These are phyloP conservation scores for Chymomyza fuscimana DNA, from an alignment of 2,888 invertebrate species.

Conservation along the genomic window DNA sequence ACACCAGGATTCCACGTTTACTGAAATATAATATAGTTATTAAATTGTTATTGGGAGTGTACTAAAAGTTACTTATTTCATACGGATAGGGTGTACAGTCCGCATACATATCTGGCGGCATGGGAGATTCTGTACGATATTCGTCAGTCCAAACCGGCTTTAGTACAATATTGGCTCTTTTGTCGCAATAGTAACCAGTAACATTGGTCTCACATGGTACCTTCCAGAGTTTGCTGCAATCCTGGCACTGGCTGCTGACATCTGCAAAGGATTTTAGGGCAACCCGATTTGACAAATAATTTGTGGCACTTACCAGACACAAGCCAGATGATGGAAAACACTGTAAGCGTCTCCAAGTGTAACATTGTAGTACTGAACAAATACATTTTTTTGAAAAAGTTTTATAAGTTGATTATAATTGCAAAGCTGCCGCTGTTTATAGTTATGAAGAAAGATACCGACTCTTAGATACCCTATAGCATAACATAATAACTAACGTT, in stretches of 20 bases:
- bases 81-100: slow-evolving; percentile 32
- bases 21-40: slow-evolving; percentile 8
- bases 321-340: too few species aligned
- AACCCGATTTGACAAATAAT: too few species aligned
- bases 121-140: background rate
- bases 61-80: slow-evolving; percentile 18
- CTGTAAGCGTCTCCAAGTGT: too few species aligned
- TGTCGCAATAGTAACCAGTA: slow-evolving; percentile 20
- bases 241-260: slow-evolving; percentile 19
- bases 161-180: background rate
- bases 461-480: too few species aligned
- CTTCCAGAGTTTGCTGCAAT: slow-evolving; percentile 15
- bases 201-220: background rate
- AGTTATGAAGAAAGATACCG: too few species aligned
- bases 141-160: background rate
- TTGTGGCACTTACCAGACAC: too few species aligned
- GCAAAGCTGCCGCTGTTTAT: too few species aligned
- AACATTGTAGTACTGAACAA: too few species aligned
- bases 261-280: slow-evolving; percentile 10
- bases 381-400: too few species aligned
- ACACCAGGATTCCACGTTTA: slow-evolving; percentile 21
- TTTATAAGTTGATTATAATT: too few species aligned
- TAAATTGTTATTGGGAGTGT: background rate
- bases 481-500: too few species aligned
- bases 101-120: background rate